Conservation (phyloP, 2,888 invertebrate genomes). For the Piscicola geometra region DNA sequence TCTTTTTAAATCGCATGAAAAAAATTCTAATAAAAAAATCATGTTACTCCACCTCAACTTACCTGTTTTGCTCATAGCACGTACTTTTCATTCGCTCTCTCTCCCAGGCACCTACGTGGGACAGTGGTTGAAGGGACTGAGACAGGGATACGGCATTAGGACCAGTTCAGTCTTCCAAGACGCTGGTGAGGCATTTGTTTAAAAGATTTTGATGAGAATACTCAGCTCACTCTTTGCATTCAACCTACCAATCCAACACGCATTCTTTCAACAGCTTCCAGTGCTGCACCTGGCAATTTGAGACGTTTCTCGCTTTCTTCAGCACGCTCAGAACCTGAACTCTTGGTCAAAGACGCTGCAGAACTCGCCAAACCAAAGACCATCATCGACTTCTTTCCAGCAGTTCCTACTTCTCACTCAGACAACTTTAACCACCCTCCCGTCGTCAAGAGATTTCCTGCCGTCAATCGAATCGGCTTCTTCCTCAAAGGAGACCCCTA, state of each 20-base stretch:
- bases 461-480: conserved; percentile 33
- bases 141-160: conserved; percentile 97
- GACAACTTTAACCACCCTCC: conserved; percentile 12
- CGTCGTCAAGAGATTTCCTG: conserved; percentile 1
- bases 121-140: conserved; percentile 96
- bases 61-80: too few species aligned
- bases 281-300: not conserved
- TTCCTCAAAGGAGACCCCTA: conserved; percentile 25
- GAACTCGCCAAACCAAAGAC: conserved; percentile 12
- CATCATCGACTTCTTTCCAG: conserved; percentile 25
- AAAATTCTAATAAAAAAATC: too few species aligned
- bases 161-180: conserved; percentile 93
- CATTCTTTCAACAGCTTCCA: too few species aligned
- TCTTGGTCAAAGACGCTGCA: conserved; percentile 20
- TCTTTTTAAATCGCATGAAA: too few species aligned
- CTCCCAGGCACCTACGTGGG: conserved; percentile 70
- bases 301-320: conserved; percentile 27
- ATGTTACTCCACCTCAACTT: too few species aligned
- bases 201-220: too few species aligned
- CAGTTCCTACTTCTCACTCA: not conserved
- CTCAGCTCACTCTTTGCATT: too few species aligned
- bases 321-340: conserved; percentile 30
- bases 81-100: too few species aligned
- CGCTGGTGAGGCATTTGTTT: conserved; percentile 68
- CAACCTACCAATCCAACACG: too few species aligned